Evolutionary conservation across 2,113 vertebrate species (phyloP), one percentile per base, ranked within the genome.

Genomic region (Peromyscus maniculatus): DNA sequence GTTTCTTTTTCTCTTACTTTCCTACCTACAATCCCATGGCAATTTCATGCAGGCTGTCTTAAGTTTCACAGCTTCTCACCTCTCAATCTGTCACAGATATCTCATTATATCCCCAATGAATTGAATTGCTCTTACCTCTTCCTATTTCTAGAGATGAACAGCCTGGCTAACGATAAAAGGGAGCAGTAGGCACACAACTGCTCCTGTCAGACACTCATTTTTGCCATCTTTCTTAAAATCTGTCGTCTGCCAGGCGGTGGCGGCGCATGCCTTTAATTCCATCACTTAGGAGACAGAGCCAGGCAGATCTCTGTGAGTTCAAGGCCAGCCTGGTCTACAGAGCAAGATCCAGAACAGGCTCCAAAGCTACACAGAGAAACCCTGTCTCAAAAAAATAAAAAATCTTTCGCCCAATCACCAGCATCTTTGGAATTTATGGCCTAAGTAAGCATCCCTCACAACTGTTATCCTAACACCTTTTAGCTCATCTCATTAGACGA

Each of bases 21-120:
- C 43, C 28, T 86, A 64, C 15, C 55, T 26, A 46, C 33, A 39
- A 62, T 89, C 31, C n/a, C 43, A 80, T 71, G 43, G 84, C 8
- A 92, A 94, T 94, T 95, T 84, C 86, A 92, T n/a, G 95, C 1
- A 83, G 22, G 13, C 36, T 62, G 59, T 1, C 62, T 21, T 90
- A 67, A 95, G 74, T 74, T 91, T n/a, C 21, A 82, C 10, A 94
- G 69, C 28, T 59, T 77, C 49, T 89, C 21, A 82, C 28, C 49
- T 79, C 43, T 7, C 87, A 55, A 90, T 64, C 84, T 66, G 92
- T 89, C 43, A 93, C 5, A 2, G 69, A 91, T 71, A 26, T 46
- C 21, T 46, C 86, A 75, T 0, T n/a, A 64, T 28, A 24, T 49
- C 17, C 46, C 74, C 82, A 96, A 92, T 0, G 2, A 19, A 82